phyloP scores from a whole-genome alignment of 2,797 vertebrate genomes.

The Cygnus olor region DNA sequence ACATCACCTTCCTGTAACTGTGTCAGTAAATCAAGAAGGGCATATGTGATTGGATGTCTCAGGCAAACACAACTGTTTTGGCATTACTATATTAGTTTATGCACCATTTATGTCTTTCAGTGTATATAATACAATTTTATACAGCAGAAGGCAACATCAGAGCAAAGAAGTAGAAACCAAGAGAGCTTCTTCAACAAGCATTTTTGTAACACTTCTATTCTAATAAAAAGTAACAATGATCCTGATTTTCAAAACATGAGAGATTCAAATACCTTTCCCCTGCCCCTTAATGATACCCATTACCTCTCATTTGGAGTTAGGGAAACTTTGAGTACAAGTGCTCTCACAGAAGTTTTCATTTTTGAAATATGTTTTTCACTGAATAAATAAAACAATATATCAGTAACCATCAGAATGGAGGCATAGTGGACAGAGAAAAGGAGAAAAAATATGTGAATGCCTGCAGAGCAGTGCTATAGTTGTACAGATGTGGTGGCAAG shows the following conservation, averaged over 20 bases:
- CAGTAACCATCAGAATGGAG: background rate
- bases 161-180: background rate
- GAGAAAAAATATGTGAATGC: background rate
- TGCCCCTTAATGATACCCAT: background rate
- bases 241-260: background rate
- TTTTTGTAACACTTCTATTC: background rate
- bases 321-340: background rate
- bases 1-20: fast-evolving
- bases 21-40: background rate
- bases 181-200: background rate
- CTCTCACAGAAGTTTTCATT: background rate
- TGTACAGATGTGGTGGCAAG: background rate
- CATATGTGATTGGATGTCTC: background rate
- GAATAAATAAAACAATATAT: background rate
- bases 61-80: background rate
- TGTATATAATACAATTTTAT: background rate
- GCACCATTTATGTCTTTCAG: background rate
- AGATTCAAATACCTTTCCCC: background rate
- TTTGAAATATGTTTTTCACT: background rate
- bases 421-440: background rate
- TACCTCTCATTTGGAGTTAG: background rate
- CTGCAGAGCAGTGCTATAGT: background rate
- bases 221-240: background rate
- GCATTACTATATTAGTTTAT: background rate
- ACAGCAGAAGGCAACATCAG: background rate